Conservation (phyloP, 2,797 vertebrate genomes). For the Apogon talboti region DNA sequence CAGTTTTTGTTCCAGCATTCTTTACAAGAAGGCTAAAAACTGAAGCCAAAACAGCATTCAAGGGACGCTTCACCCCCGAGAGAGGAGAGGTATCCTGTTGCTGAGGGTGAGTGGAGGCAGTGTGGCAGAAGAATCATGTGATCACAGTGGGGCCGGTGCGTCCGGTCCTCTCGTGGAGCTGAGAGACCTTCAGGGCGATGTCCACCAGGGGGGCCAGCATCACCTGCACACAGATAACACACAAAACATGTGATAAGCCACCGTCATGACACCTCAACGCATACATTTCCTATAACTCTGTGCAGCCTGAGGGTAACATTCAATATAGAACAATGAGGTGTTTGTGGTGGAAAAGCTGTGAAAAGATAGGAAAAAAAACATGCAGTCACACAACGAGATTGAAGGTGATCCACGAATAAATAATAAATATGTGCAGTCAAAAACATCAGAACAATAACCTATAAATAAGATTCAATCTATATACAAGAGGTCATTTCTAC, state of each 20-base stretch:
- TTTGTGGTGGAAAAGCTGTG: too few species aligned
- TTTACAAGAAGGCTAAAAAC: constrained; percentile 22
- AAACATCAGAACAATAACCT: too few species aligned
- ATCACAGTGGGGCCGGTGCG: constrained; percentile 93
- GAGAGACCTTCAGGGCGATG: constrained; percentile 94
- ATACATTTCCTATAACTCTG: neutral
- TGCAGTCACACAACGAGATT: too few species aligned
- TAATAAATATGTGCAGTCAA: too few species aligned
- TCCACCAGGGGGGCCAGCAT: constrained; percentile 96
- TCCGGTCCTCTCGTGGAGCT: constrained; percentile 91
- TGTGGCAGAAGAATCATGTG: constrained; percentile 84
- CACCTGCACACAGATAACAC: constrained; percentile 82
- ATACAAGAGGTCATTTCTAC: too few species aligned
- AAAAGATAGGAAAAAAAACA: too few species aligned
- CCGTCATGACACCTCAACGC: too few species aligned
- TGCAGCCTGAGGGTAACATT: neutral
- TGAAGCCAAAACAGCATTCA: constrained; percentile 45
- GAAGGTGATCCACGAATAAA: too few species aligned
- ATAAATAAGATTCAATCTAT: too few species aligned
- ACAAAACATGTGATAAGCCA: neutral
- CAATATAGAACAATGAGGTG: neutral
- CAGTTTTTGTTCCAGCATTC: constrained; percentile 32
- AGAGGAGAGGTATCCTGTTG: constrained; percentile 58
- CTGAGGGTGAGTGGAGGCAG: constrained; percentile 39
- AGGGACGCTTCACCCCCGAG: constrained; percentile 51